Base-by-base conservation (phyloP, 2,113 vertebrate species). In the Callospermophilus lateralis region DNA sequence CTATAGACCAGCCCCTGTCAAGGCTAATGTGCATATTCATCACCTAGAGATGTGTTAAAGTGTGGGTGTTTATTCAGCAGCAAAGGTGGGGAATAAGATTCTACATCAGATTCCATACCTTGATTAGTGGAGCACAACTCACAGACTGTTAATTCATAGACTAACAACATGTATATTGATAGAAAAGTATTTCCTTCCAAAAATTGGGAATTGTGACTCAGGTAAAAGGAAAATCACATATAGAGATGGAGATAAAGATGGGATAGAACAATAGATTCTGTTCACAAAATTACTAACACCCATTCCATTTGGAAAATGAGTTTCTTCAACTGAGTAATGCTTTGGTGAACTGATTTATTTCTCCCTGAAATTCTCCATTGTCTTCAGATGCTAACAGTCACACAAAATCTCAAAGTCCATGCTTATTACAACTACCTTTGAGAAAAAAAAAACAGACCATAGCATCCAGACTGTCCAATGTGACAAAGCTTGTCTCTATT, bases 331-430 rank as follows among this genome's bases (percentile, higher is more conserved):
- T 55, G 5, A 91, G 55, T 81, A 63, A 89, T 73, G 16, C 5
- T 90, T 93, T 79, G 0, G 4, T 84, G 55, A 83, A 67, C 32
- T 51, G 67, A 68, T 84, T 90, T 90, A 84, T 90, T 96, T 89
- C 32, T 84, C 73, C 22, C 34, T 17, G 37, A 95, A 92, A 93
- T 45, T 45, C 2, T 45, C 20, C 13, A 53, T 84, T 84, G 80
- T 84, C 30, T 12, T 95, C 42, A 65, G 4, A 12, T 88, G 16
- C 55, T 63, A 45, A 15, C 19, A 84, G 30, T 58, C 63, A 55
- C 26, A 15, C 4, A 91, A 87, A 61, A 80, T 8, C 13, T 55
- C 42, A 79, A 84, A 90, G 8, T 0, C 10, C 3, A 26, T 86
- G 6, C n/a, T 89, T 81, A 73, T 39, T 81, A 84, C 12, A 48